Percentiles rank a stretch among this genome's conserved stretches.
Evolutionary conservation across 2,113 vertebrate species (phyloP).

Genomic region (Dascyllus trimaculatus): DNA sequence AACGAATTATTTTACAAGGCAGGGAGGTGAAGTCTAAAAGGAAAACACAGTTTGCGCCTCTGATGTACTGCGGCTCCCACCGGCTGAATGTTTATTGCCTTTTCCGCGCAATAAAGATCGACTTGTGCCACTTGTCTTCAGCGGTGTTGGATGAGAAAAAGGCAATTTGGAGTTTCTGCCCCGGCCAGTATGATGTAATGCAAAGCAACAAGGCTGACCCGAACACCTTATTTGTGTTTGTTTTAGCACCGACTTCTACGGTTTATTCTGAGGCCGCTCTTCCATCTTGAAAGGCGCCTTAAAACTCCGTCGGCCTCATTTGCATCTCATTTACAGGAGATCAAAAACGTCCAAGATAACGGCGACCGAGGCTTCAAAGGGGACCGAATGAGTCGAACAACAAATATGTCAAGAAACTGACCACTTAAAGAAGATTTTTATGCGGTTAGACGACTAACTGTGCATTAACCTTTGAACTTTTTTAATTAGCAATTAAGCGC

Average conservation of each 20-base stretch:
- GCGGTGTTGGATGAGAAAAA: background rate
- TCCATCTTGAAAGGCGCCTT: background rate
- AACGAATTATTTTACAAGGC: background rate
- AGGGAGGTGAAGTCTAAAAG: background rate
- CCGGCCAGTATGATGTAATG: background rate
- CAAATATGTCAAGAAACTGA: background rate
- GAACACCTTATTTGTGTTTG: conserved; percentile 2
- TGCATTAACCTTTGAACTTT: too few species aligned
- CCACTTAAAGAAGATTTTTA: background rate
- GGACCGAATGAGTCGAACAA: too few species aligned
- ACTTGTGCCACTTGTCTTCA: conserved; percentile 29
- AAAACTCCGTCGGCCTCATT: background rate
- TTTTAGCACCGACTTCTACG: background rate
- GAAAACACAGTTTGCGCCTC: background rate
- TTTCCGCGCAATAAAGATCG: conserved; percentile 32
- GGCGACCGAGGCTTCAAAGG: background rate
- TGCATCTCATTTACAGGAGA: background rate
- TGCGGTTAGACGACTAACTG: background rate
- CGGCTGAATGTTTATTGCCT: conserved; percentile 29
- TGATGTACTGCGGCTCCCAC: background rate
- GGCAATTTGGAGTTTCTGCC: conserved; percentile 25
- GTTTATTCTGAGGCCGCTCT: background rate
- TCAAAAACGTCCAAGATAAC: background rate
- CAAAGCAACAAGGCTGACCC: conserved; percentile 1
- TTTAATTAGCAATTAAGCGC: too few species aligned